phyloP scores from a whole-genome alignment of 2,888 invertebrate species.

The Eremobia ochroleuca region DNA sequence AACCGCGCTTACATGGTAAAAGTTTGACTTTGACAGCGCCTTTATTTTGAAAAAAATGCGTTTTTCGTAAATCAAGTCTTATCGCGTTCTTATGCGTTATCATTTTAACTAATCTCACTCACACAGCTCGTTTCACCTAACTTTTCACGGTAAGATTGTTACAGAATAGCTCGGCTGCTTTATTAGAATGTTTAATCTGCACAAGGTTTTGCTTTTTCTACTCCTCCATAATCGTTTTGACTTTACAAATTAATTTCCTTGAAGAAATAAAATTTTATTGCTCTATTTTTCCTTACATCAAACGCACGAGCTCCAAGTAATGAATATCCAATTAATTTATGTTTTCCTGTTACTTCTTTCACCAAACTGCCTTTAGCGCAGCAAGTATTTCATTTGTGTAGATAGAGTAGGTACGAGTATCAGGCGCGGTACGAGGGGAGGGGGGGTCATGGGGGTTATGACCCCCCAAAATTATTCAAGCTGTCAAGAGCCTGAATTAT shows the following conservation, averaged over 20 bases:
- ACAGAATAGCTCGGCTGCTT: too few relatives aligned
- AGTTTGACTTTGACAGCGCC: background rate
- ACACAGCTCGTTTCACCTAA: too few relatives aligned
- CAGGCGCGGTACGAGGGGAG: background rate
- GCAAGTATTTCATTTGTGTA: background rate
- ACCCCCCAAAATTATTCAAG: background rate
- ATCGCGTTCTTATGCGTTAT: too few relatives aligned
- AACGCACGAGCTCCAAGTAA: background rate
- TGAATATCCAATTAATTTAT: slow-evolving; percentile 5
- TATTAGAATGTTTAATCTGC: too few relatives aligned
- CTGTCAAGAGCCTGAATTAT: background rate
- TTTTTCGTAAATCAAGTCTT: background rate
- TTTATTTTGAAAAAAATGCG: background rate
- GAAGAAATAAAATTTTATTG: background rate
- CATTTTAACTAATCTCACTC: too few relatives aligned
- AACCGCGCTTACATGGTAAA: background rate
- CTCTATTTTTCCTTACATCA: background rate
- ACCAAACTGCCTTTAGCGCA: background rate
- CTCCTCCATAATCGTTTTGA: background rate
- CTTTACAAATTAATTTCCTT: background rate
- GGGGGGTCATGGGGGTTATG: too few relatives aligned
- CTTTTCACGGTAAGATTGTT: too few relatives aligned
- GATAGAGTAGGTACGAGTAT: too few relatives aligned
- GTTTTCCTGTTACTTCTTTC: slow-evolving; percentile 25
- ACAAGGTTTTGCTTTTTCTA: background rate